Evolutionary conservation across 2,888 invertebrate species (phyloP), one percentile per base, ranked within the genome.

Genomic region (Caenorhabditis wallacei): DNA sequence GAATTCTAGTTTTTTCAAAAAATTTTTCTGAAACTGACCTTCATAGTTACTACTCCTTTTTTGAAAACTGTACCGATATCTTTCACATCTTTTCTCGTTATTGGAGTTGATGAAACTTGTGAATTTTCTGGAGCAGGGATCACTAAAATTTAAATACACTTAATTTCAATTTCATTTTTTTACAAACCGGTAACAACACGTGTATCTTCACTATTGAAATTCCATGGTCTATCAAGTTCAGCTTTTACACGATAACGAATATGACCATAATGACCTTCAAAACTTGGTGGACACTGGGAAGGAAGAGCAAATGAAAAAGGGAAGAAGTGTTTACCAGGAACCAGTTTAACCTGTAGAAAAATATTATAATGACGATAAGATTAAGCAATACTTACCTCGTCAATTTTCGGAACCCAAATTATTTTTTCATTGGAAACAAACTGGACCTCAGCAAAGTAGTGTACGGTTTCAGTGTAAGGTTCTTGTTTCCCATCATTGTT

Each of bases 1-100:
- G 0, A 18, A 18, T 0, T 20, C 18, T 0, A 20, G 20, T 13
- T 11, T 66, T 68, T 22, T 40, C 11, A n/a, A 11, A 18, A 22
- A 11, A 8, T 48, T 4, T 8, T 3, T 18, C 3, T n/a, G 18
- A 43, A 43, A 3, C 35, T 40, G 1, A 63, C 64, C 20, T 22
- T 56, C 56, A 64, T 56, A 3, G 3, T 8, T 0, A 64, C 54
- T 16, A 30, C 1, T 46, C 68, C 68, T 37, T 76, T 76, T 18
- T 61, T 68, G 57, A 68, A 68, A 0, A 64, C 1, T 0, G 51
- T 18, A 22, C 68, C 68, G 0, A 53, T 57, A 1, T 57, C 37
- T 57, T 59, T 69, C 0, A 13, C 30, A 53, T 35, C 43, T 8
- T 46, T 24, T 40, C 22, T 40, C 4, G 30, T 20, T 2, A 37